These are phyloP conservation scores for Pelodiscus sinensis DNA, from an alignment of 2,113 vertebrate genomes.

Conservation along the genomic window DNA sequence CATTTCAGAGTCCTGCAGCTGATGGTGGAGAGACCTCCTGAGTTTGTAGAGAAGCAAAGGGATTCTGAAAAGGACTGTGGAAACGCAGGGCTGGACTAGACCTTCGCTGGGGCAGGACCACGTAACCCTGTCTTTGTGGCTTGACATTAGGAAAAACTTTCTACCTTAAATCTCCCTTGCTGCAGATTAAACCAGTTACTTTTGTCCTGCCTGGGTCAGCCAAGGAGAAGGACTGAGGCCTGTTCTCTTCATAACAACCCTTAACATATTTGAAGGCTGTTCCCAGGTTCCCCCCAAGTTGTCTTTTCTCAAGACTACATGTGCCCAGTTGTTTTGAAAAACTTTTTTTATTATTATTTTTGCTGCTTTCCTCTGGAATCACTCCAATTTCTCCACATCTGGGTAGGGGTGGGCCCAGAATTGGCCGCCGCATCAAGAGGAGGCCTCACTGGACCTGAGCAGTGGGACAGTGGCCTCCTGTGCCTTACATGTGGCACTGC, in stretches of 20 bases:
- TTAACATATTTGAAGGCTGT: neutral
- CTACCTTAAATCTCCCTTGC: neutral
- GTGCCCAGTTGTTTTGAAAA: neutral
- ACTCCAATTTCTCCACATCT: neutral
- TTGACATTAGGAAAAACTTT: neutral
- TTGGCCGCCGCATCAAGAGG: neutral
- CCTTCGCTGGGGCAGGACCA: neutral
- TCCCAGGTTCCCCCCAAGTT: neutral
- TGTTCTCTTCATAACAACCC: neutral
- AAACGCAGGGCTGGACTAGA: neutral
- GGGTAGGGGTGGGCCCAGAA: neutral
- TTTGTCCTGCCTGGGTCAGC: neutral
- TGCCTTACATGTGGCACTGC: neutral
- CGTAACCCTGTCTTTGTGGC: neutral
- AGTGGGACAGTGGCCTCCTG: neutral
- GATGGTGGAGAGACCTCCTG: neutral
- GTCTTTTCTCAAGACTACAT: neutral
- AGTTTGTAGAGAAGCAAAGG: neutral
- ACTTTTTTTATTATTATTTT: neutral
- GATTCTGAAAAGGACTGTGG: neutral
- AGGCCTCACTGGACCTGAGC: neutral
- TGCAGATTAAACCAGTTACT: neutral
- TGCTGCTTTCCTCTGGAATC: neutral
- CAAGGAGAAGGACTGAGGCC: neutral
- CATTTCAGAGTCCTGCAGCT: neutral